phyloP scores from a whole-genome alignment of 2,888 invertebrate genomes.

The Apamea monoglypha region DNA sequence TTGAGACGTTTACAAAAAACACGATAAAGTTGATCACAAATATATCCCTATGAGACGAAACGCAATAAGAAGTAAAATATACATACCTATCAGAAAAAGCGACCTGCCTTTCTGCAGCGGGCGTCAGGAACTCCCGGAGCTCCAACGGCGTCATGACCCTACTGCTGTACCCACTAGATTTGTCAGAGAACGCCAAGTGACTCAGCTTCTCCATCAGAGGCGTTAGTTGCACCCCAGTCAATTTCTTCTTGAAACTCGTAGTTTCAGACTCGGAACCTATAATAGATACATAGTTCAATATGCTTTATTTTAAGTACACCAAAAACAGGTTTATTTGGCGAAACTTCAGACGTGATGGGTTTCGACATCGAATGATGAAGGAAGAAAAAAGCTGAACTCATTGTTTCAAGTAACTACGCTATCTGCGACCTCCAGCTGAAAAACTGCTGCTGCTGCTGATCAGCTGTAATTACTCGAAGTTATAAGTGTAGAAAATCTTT shows the following conservation, averaged over 20 bases:
- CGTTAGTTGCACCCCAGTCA: constrained; percentile 93
- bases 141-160: constrained; percentile 92
- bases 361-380: neutral
- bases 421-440: too few relatives aligned
- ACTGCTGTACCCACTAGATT: constrained; percentile 92
- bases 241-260: constrained; percentile 87
- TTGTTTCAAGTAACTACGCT: neutral
- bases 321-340: neutral
- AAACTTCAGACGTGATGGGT: neutral
- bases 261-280: constrained; percentile 77
- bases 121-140: constrained; percentile 85
- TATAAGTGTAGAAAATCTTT: neutral
- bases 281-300: neutral
- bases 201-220: constrained; percentile 96
- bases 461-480: too few relatives aligned
- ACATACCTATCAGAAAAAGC: constrained; percentile 82
- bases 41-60: neutral
- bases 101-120: constrained; percentile 82
- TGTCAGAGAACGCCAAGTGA: constrained; percentile 92
- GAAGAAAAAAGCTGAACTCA: neutral
- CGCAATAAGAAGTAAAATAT: neutral
- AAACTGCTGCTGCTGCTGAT: too few relatives aligned
- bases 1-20: neutral
- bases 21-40: neutral
- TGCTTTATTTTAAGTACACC: neutral